Evolutionary conservation across 2,888 invertebrate species (phyloP).

Genomic region (Tipula vernalis): DNA sequence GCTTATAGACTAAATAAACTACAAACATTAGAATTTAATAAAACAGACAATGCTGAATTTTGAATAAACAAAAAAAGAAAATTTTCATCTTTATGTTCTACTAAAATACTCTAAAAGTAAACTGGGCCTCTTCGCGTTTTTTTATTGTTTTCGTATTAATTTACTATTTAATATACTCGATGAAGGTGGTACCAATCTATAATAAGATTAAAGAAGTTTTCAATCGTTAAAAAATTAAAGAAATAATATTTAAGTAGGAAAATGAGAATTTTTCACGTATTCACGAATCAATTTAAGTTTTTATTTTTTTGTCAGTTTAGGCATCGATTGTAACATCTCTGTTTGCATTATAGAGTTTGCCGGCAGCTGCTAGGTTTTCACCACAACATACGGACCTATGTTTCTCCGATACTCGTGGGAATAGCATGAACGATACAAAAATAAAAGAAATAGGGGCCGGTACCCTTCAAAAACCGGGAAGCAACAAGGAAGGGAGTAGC

Average conservation of each 20-base stretch:
- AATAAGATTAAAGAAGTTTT: not conserved
- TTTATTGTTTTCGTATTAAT: not conserved
- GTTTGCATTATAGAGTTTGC: too few species aligned
- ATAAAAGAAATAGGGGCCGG: too few species aligned
- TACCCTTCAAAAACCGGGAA: too few species aligned
- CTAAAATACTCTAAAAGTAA: not conserved
- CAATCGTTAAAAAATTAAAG: not conserved
- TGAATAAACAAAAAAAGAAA: not conserved
- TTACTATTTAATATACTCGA: not conserved
- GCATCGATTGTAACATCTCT: not conserved
- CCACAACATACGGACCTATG: too few species aligned
- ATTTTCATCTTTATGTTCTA: not conserved
- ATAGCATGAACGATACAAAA: too few species aligned
- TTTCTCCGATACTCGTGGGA: too few species aligned
- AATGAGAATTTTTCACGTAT: not conserved
- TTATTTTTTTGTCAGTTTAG: not conserved
- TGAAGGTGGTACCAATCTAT: not conserved
- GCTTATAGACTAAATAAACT: not conserved
- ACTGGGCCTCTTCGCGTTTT: not conserved
- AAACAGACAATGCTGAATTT: not conserved
- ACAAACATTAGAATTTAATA: not conserved
- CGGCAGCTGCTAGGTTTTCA: too few species aligned
- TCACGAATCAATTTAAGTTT: not conserved
- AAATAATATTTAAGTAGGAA: not conserved
- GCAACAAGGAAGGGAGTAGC: too few species aligned